phyloP scores from a whole-genome alignment of 53 echinoderm and acorn worm genomes.

The Astropecten irregularis region DNA sequence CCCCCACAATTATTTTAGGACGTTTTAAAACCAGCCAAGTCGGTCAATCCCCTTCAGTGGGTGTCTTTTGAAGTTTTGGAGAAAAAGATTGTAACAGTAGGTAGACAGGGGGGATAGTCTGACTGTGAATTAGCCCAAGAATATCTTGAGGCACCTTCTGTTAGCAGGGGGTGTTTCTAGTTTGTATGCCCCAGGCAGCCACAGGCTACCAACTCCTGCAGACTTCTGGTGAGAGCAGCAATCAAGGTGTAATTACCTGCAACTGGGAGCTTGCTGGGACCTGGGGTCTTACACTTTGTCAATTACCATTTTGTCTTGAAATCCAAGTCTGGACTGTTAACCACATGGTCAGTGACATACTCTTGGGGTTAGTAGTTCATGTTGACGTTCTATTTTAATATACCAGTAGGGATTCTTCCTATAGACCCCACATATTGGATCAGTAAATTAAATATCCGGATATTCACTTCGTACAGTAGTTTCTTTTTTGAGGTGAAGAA shows the following conservation, averaged over 20 bases:
- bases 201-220: conserved; percentile 19
- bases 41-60: conserved; percentile 51
- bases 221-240: conserved; percentile 17
- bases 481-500: no score
- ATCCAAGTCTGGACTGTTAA: conserved; percentile 54
- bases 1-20: conserved; percentile 3
- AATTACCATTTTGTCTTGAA: conserved; percentile 60
- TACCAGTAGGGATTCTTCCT: no score
- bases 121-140: conserved; percentile 35
- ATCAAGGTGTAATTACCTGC: conserved; percentile 55
- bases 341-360: conserved; percentile 60
- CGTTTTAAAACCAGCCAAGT: conserved; percentile 8
- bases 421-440: no score
- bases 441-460: no score
- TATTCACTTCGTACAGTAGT: no score
- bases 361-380: conserved; percentile 30
- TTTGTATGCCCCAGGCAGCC: conserved; percentile 30
- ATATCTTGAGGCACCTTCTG: conserved; percentile 37
- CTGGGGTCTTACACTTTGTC: conserved; percentile 61
- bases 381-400: not conserved
- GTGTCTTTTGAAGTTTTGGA: no score
- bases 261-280: conserved; percentile 53
- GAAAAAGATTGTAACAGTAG: conserved; percentile 46
- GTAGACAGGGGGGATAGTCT: conserved; percentile 11
- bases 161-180: conserved; percentile 57